Conservation (phyloP, 2,113 vertebrate species). For the human region DNA sequence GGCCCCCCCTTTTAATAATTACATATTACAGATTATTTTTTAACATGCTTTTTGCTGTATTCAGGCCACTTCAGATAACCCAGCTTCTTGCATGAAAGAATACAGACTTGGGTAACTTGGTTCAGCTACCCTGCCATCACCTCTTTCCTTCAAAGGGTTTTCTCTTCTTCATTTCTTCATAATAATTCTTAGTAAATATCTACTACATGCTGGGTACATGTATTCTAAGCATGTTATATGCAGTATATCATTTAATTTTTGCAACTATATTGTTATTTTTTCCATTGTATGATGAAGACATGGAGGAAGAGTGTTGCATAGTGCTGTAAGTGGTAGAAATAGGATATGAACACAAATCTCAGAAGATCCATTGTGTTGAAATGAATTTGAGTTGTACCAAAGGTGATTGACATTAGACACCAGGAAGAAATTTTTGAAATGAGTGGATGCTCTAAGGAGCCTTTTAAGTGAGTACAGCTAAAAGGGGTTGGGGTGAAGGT, state of each 20-base stretch:
- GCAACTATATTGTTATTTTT: neutral
- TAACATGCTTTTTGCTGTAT: constrained; percentile 7
- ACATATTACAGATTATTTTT: constrained; percentile 47
- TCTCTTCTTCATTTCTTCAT: neutral
- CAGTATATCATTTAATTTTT: neutral
- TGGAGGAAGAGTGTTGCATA: neutral
- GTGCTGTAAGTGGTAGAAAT: neutral
- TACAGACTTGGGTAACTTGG: neutral
- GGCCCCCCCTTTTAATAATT: constrained; percentile 9
- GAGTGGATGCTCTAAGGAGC: neutral
- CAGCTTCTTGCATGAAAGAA: neutral
- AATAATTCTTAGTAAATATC: neutral
- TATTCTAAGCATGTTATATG: neutral
- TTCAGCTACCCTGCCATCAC: neutral
- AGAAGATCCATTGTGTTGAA: neutral
- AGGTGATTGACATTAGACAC: neutral
- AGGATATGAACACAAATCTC: neutral
- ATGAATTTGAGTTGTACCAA: constrained; percentile 24
- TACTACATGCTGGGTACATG: neutral
- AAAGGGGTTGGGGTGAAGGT: neutral
- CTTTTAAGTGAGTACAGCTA: neutral
- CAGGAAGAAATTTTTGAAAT: constrained; percentile 26
- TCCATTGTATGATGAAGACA: neutral
- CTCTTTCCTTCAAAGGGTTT: neutral
- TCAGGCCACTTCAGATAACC: neutral